Evolutionary conservation across 2,113 vertebrate genomes (phyloP).

Genomic region (Gasterosteus nipponicus): DNA sequence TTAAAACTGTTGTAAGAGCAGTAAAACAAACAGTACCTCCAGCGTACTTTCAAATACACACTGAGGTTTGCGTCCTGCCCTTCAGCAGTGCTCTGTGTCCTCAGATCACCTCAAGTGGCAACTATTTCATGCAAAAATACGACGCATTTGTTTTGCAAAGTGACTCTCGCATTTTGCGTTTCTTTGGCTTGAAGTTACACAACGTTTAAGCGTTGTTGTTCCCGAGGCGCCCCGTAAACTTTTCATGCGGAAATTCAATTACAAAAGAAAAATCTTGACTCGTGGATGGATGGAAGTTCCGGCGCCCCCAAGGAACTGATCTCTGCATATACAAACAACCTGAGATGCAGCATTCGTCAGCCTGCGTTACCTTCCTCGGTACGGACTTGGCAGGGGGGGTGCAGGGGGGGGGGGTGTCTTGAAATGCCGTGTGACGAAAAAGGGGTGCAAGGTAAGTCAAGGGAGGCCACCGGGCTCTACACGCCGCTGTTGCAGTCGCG

Average conservation of each 20-base stretch:
- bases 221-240: conserved; percentile 57
- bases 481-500: conserved; percentile 90
- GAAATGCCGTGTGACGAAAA: conserved; percentile 38
- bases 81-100: conserved; percentile 49
- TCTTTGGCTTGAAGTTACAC: conserved; percentile 45
- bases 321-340: conserved; percentile 50
- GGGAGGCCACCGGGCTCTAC: conserved; percentile 74
- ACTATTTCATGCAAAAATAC: conserved; percentile 25
- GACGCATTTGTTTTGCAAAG: conserved; percentile 53
- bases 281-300: conserved; percentile 15
- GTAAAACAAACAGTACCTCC: conserved; percentile 51
- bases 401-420: not conserved
- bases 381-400: conserved; percentile 6
- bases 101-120: conserved; percentile 43
- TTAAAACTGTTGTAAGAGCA: conserved; percentile 66
- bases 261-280: conserved; percentile 21
- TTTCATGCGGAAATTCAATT: not conserved
- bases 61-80: conserved; percentile 19
- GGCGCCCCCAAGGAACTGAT: conserved; percentile 19
- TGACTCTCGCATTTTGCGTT: conserved; percentile 54
- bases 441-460: conserved; percentile 6
- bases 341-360: conserved; percentile 53
- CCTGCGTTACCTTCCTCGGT: conserved; percentile 50
- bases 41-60: conserved; percentile 38
- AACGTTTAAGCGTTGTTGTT: conserved; percentile 17